phyloP scores from a whole-genome alignment of 2,113 vertebrate species.

The Pseudorhombus dupliciocellatus region DNA sequence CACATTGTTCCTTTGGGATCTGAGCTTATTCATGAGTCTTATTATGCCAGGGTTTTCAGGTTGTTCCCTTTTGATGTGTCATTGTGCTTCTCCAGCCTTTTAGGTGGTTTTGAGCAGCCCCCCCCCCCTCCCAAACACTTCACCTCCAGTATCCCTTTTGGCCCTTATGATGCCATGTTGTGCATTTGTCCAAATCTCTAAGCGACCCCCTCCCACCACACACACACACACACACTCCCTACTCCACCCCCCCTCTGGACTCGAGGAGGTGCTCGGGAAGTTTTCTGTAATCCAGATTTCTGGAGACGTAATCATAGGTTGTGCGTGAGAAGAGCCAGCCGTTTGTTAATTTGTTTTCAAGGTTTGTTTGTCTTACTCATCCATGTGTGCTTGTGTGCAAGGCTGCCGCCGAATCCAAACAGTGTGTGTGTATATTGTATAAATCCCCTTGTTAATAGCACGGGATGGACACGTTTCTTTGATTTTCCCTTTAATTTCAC shows the following conservation, averaged over 20 bases:
- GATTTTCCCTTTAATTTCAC: slow-evolving; percentile 2
- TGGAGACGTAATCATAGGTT: slow-evolving; percentile 40
- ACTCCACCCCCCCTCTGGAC: slow-evolving; percentile 19
- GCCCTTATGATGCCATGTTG: slow-evolving; percentile 55
- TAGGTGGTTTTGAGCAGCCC: slow-evolving; percentile 63
- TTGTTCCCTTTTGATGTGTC: slow-evolving; percentile 75
- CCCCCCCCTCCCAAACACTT: neutral
- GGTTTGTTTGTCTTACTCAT: slow-evolving; percentile 73
- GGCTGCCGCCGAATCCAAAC: slow-evolving; percentile 51
- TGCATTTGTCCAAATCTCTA: slow-evolving; percentile 46
- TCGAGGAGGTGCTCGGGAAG: slow-evolving; percentile 21
- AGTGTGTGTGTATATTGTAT: slow-evolving; percentile 52
- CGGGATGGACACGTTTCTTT: slow-evolving; percentile 32
- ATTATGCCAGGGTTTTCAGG: slow-evolving; percentile 70
- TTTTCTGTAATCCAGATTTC: slow-evolving; percentile 61
- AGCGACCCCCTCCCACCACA: slow-evolving; percentile 14
- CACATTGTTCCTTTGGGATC: slow-evolving; percentile 64
- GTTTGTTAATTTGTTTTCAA: slow-evolving; percentile 57
- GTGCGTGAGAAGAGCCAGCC: slow-evolving; percentile 68
- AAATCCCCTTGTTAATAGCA: slow-evolving; percentile 35
- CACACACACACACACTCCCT: too few relatives aligned
- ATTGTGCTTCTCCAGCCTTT: slow-evolving; percentile 69
- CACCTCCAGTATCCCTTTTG: slow-evolving; percentile 42
- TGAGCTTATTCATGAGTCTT: slow-evolving; percentile 72
- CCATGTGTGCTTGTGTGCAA: slow-evolving; percentile 54